A percentile compares a stretch with the other conserved stretches of the same genome.
Conservation (phyloP, 2,113 vertebrate species). For the Corythornis cristatus region DNA sequence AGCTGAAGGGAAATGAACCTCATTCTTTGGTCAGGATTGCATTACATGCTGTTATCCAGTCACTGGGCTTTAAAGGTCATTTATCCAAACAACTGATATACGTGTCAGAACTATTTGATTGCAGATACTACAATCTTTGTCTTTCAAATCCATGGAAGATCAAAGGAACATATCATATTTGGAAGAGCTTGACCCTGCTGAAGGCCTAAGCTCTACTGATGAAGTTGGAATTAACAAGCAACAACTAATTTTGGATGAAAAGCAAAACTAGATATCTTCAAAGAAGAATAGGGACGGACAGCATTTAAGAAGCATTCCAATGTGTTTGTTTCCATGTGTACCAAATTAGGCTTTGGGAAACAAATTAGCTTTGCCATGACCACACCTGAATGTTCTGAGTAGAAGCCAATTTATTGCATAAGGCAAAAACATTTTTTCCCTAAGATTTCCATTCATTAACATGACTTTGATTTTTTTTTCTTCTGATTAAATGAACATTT, state of each 20-base stretch:
- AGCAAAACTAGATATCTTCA: neutral
- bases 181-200: neutral
- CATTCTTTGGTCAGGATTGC: conserved; percentile 7
- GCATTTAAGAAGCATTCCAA: conserved; percentile 26
- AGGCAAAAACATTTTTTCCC: neutral
- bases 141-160: neutral
- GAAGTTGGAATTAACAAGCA: neutral
- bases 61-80: neutral
- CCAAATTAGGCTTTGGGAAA: conserved; percentile 45
- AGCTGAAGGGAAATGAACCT: neutral
- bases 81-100: neutral
- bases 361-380: conserved; percentile 14
- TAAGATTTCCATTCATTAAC: conserved; percentile 14
- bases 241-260: neutral
- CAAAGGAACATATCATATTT: neutral
- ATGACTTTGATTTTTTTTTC: neutral
- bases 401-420: conserved; percentile 18
- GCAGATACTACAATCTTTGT: neutral
- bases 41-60: neutral
- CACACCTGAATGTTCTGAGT: conserved; percentile 53
- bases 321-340: conserved; percentile 57
- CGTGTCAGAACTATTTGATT: neutral
- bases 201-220: neutral
- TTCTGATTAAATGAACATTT: neutral
- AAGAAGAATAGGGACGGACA: conserved; percentile 25